Evolutionary conservation across 2,113 vertebrate genomes (phyloP).

Genomic region (Myrmecophaga tridactyla): DNA sequence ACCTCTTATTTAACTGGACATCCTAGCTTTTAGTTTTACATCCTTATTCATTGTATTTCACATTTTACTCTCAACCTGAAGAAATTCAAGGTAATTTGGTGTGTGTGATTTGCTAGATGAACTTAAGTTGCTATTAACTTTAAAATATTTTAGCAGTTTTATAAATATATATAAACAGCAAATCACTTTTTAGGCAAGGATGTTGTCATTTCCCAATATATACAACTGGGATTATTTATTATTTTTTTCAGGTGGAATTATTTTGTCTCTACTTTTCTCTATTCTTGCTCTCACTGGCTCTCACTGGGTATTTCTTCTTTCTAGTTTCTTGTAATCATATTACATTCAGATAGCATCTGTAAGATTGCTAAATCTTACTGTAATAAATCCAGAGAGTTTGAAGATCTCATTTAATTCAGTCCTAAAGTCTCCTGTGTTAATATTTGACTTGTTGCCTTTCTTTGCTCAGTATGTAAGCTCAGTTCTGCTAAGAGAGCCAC

Average conservation of each 20-base stretch:
- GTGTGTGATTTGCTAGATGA: background rate
- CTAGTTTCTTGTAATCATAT: background rate
- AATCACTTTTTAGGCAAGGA: background rate
- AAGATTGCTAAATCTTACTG: background rate
- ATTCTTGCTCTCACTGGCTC: background rate
- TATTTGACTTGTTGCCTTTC: conserved; percentile 12
- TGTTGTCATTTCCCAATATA: background rate
- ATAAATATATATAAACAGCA: conserved; percentile 1
- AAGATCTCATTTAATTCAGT: background rate
- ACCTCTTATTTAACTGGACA: background rate
- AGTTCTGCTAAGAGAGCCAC: background rate
- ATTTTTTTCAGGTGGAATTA: background rate
- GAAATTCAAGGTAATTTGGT: background rate
- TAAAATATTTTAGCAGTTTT: conserved; percentile 29
- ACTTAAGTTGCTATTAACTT: conserved; percentile 6
- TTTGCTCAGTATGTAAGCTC: background rate
- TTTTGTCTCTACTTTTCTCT: background rate
- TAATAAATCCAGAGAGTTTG: background rate
- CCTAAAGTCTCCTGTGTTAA: background rate
- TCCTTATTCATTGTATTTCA: conserved; percentile 3
- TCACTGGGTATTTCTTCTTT: background rate
- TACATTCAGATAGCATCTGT: background rate
- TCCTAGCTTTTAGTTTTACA: background rate
- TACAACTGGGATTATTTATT: background rate
- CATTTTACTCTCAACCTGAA: conserved; percentile 6